phyloP scores from a whole-genome alignment of 2,797 vertebrate species.

The Premnoplex brunnescens region DNA sequence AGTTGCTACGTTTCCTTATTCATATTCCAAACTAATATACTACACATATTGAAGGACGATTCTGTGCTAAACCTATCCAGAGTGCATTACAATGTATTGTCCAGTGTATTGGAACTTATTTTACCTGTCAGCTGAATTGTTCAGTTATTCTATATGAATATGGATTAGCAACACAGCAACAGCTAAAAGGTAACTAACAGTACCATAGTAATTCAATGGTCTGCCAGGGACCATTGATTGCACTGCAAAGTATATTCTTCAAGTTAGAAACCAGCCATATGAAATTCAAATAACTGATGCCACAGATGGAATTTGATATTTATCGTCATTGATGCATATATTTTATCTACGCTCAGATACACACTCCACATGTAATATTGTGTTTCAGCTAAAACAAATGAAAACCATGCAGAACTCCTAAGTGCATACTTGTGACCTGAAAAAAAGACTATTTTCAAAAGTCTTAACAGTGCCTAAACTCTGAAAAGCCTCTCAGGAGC shows the following conservation, averaged over 20 bases:
- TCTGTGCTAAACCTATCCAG: neutral
- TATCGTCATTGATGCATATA: neutral
- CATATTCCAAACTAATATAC: neutral
- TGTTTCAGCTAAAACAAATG: conserved; percentile 10
- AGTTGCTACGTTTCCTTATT: neutral
- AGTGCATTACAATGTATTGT: neutral
- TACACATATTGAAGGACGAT: neutral
- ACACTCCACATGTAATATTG: neutral
- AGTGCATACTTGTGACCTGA: neutral
- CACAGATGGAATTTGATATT: neutral
- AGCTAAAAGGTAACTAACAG: conserved; percentile 48
- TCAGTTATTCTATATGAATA: conserved; percentile 12
- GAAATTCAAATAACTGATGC: conserved; percentile 31
- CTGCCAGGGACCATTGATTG: conserved; percentile 20
- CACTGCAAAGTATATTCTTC: conserved; percentile 3
- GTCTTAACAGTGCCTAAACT: neutral
- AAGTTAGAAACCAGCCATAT: conserved; percentile 10
- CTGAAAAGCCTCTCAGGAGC: neutral
- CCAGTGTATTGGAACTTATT: conserved; percentile 37
- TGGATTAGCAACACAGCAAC: conserved; percentile 20
- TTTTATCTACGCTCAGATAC: neutral
- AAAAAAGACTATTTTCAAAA: neutral
- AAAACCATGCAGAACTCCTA: neutral
- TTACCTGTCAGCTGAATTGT: conserved; percentile 26
- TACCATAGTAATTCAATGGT: neutral